Evolutionary conservation across 2,797 vertebrate genomes (phyloP).

Genomic region (Sus cebifrons): DNA sequence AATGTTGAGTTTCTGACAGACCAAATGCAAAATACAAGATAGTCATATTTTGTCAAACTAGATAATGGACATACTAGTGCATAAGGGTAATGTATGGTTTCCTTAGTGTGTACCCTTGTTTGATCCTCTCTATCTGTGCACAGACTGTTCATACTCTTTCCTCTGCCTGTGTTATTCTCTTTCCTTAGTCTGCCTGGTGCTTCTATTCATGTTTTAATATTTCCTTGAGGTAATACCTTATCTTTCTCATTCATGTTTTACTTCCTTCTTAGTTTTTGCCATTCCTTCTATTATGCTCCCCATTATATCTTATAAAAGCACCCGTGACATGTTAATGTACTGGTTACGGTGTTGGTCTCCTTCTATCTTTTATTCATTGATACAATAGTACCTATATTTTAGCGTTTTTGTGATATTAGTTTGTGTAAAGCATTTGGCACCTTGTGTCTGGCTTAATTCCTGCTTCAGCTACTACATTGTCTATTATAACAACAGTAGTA

Average conservation of each 20-base stretch:
- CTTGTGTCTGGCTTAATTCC: background rate
- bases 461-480: background rate
- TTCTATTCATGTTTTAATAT: background rate
- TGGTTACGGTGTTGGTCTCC: background rate
- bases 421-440: background rate
- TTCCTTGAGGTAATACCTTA: background rate
- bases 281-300: background rate
- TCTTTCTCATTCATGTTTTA: conserved; percentile 3
- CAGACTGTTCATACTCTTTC: background rate
- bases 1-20: background rate
- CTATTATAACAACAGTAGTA: background rate
- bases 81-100: background rate
- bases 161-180: background rate
- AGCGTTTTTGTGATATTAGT: background rate
- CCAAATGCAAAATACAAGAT: background rate
- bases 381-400: background rate
- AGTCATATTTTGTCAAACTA: background rate
- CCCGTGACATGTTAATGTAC: background rate
- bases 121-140: background rate
- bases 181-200: background rate
- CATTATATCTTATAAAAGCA: conserved; percentile 15
- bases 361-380: background rate
- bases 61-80: background rate
- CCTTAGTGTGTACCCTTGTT: background rate
- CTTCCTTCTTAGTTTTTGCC: conserved; percentile 23